Evolutionary conservation across 2,888 invertebrate genomes (phyloP).

Genomic region (Epinotia demarniana): DNA sequence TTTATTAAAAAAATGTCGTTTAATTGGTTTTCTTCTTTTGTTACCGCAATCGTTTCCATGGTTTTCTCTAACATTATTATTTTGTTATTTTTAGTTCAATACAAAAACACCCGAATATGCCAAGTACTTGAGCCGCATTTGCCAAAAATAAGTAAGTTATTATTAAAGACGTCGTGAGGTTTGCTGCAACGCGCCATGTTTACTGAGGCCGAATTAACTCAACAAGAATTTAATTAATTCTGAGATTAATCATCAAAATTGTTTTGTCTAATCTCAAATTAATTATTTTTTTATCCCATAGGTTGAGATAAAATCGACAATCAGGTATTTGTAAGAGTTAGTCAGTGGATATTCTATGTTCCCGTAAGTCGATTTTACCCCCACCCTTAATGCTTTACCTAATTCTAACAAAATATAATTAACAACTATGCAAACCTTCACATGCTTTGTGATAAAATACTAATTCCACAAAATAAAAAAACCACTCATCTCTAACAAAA

Average conservation of each 20-base stretch:
- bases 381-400: neutral
- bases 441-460: neutral
- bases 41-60: slow-evolving; percentile 1
- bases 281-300: neutral
- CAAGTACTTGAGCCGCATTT: slow-evolving; percentile 63
- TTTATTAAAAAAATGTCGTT: neutral
- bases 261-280: too few relatives aligned
- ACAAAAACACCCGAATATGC: slow-evolving; percentile 60
- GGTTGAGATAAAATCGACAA: neutral
- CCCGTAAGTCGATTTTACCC: neutral
- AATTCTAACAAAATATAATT: too few relatives aligned
- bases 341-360: too few relatives aligned
- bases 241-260: too few relatives aligned
- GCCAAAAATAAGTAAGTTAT: slow-evolving; percentile 68
- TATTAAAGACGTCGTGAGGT: slow-evolving; percentile 2
- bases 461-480: neutral
- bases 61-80: slow-evolving; percentile 43
- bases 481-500: slow-evolving; percentile 5
- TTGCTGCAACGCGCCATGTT: neutral
- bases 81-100: slow-evolving; percentile 66
- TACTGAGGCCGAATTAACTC: too few relatives aligned
- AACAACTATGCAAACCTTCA: too few relatives aligned
- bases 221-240: too few relatives aligned
- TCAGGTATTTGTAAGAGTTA: too few relatives aligned
- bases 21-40: slow-evolving; percentile 20